phyloP scores from a whole-genome alignment of 1,140 invertebrate genomes.

The Kradibia gibbosae region DNA sequence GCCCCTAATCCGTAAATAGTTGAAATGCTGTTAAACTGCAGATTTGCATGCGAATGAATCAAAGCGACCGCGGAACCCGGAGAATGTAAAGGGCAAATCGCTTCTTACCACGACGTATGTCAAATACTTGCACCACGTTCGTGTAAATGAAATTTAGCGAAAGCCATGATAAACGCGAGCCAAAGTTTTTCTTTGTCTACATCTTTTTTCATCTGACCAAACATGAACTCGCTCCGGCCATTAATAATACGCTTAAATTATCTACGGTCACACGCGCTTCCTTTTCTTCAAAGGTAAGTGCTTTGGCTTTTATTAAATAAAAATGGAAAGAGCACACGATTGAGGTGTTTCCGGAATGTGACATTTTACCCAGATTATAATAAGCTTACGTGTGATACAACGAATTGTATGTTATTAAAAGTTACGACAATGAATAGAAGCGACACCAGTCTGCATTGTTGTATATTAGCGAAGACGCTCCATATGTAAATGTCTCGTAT shows the following conservation, averaged over 20 bases:
- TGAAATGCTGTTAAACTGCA: conserved; percentile 60
- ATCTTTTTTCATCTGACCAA: not conserved
- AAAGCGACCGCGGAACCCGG: conserved; percentile 65
- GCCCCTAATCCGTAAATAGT: conserved; percentile 57
- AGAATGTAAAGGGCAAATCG: conserved; percentile 61
- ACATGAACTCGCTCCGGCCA: conserved; percentile 8
- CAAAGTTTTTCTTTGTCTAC: conserved; percentile 16
- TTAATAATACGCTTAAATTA: not conserved
- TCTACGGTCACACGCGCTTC: not conserved
- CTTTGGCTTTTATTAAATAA: not conserved
- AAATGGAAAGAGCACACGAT: not conserved
- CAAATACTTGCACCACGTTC: conserved; percentile 52
- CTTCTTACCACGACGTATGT: conserved; percentile 60
- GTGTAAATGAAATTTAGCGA: conserved; percentile 57
- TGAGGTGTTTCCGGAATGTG: too few species aligned
- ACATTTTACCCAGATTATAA: not conserved
- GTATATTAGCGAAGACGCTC: not conserved
- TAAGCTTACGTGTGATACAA: not conserved
- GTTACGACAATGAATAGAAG: not conserved
- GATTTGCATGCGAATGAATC: conserved; percentile 52
- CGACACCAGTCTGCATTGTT: not conserved
- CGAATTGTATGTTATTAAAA: not conserved
- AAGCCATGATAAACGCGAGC: conserved; percentile 1
- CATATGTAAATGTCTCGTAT: conserved; percentile 31
- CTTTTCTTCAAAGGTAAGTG: not conserved